Evolutionary conservation across 2,888 invertebrate genomes (phyloP).

Genomic region (Limnephilus auricula): DNA sequence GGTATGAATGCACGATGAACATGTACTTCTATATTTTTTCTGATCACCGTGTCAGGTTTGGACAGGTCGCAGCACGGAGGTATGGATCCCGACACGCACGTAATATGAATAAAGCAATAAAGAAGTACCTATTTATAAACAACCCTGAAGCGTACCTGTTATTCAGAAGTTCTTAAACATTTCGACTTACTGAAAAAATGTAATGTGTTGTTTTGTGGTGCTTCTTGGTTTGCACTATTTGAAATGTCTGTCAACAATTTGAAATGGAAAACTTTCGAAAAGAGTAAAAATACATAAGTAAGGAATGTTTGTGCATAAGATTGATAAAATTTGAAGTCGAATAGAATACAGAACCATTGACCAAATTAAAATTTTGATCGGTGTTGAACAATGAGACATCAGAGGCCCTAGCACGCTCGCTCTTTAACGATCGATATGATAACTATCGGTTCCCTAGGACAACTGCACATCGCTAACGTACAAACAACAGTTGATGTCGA

Average conservation of each 20-base stretch:
- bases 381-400: too few species aligned
- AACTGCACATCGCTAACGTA: too few species aligned
- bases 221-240: background rate
- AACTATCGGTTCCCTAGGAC: too few species aligned
- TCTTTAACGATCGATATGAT: too few species aligned
- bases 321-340: too few species aligned
- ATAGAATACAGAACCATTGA: too few species aligned
- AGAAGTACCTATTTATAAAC: background rate
- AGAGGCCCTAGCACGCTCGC: too few species aligned
- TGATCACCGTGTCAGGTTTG: slow-evolving; percentile 3
- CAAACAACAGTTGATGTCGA: too few species aligned
- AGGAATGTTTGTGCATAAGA: too few species aligned
- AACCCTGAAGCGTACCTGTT: background rate
- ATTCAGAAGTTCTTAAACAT: background rate
- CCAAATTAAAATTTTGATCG: too few species aligned
- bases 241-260: background rate
- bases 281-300: too few species aligned
- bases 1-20: background rate
- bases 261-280: too few species aligned
- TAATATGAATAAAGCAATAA: slow-evolving; percentile 25
- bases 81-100: background rate
- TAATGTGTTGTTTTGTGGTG: background rate
- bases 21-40: background rate
- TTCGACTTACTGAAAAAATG: background rate
- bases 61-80: background rate